phyloP scores from a whole-genome alignment of 2,113 vertebrate species.

The Anarhynchus alexandrinus region DNA sequence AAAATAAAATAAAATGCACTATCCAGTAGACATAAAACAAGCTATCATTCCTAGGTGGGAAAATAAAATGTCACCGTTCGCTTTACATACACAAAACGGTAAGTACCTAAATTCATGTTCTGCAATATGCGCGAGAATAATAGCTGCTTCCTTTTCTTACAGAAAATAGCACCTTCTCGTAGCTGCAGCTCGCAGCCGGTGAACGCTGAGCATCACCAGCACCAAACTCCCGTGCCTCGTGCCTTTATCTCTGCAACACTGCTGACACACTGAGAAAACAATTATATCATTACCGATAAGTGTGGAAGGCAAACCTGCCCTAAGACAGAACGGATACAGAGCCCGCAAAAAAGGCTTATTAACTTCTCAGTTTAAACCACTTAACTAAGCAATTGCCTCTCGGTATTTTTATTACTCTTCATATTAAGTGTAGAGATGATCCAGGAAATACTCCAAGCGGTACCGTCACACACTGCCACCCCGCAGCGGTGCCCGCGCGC shows the following conservation, averaged over 20 bases:
- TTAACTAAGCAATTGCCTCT: not conserved
- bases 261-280: not conserved
- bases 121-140: not conserved
- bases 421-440: not conserved
- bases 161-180: not conserved
- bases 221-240: not conserved
- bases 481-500: accelerated
- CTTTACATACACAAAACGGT: not conserved
- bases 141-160: not conserved
- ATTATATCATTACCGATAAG: not conserved
- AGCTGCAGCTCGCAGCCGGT: not conserved
- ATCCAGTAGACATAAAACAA: not conserved
- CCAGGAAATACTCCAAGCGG: accelerated
- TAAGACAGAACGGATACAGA: accelerated
- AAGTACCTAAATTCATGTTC: not conserved
- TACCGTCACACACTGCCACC: accelerated
- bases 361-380: not conserved
- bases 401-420: not conserved
- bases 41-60: not conserved
- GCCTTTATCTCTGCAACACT: not conserved
- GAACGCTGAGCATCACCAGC: not conserved
- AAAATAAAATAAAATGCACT: not conserved
- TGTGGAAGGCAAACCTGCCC: not conserved
- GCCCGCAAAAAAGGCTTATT: not conserved
- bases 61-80: not conserved